Conservation (phyloP, 2,888 invertebrate species). For the Molanna angustata region DNA sequence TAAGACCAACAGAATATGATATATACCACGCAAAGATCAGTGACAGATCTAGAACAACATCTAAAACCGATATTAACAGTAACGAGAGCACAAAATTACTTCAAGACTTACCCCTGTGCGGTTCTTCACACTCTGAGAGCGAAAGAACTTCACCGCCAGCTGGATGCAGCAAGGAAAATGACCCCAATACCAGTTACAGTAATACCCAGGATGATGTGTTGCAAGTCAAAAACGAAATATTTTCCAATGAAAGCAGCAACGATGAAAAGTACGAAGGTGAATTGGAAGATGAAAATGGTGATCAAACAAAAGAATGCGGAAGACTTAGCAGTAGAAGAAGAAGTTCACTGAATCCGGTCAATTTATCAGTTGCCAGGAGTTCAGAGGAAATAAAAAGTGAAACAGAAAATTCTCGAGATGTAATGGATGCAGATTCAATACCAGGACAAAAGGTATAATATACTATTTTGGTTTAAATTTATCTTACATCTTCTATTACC, state of each 20-base stretch:
- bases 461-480: background rate
- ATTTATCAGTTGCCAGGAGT: slow-evolving; percentile 64
- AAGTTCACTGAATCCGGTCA: slow-evolving; percentile 80
- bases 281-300: slow-evolving; percentile 41
- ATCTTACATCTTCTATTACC: background rate
- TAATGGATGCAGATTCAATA: slow-evolving; percentile 55
- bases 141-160: slow-evolving; percentile 50
- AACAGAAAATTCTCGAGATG: slow-evolving; percentile 54
- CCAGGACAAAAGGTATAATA: slow-evolving; percentile 47
- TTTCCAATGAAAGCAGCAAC: slow-evolving; percentile 52
- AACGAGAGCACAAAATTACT: slow-evolving; percentile 53
- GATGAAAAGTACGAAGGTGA: slow-evolving; percentile 55
- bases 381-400: slow-evolving; percentile 59
- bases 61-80: slow-evolving; percentile 54
- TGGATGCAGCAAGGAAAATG: slow-evolving; percentile 52
- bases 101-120: slow-evolving; percentile 47
- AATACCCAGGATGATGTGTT: slow-evolving; percentile 46
- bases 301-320: slow-evolving; percentile 53
- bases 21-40: slow-evolving; percentile 48
- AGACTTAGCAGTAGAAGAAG: slow-evolving; percentile 60
- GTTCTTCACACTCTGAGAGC: slow-evolving; percentile 53
- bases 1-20: slow-evolving; percentile 51
- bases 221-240: slow-evolving; percentile 53
- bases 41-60: slow-evolving; percentile 51
- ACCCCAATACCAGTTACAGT: slow-evolving; percentile 34